A percentile compares a stretch with the other conserved stretches of the same genome.
phyloP scores from a whole-genome alignment of 2,888 invertebrate species.

The Achlya flavicornis region DNA sequence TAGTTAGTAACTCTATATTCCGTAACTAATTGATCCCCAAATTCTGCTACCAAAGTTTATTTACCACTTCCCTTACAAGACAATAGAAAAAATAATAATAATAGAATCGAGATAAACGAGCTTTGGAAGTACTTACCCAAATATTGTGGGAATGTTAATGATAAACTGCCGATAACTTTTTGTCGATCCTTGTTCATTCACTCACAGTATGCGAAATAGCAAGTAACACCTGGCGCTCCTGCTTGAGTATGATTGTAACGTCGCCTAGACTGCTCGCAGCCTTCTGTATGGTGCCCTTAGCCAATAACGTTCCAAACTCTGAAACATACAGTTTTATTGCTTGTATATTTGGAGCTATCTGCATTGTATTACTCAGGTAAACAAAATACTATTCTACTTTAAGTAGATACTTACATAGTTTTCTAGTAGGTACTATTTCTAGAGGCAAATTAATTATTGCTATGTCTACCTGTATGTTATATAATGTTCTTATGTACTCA shows the following conservation, averaged over 20 bases:
- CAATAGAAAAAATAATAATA: no score
- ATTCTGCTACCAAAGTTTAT: no score
- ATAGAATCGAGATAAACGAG: no score
- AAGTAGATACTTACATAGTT: background rate
- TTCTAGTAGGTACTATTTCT: background rate
- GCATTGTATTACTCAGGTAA: slow-evolving; percentile 58
- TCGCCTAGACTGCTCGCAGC: slow-evolving; percentile 56
- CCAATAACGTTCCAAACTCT: slow-evolving; percentile 56
- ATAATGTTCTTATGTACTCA: background rate
- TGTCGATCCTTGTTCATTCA: slow-evolving; percentile 10
- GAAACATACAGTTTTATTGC: slow-evolving; percentile 65
- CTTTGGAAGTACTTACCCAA: slow-evolving; percentile 1
- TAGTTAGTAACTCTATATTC: slow-evolving; percentile 43
- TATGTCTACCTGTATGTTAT: no score
- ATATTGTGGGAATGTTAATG: background rate
- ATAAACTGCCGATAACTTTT: no score
- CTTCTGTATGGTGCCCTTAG: slow-evolving; percentile 60
- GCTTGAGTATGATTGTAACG: slow-evolving; percentile 54
- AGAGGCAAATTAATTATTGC: no score
- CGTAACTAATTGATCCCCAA: background rate
- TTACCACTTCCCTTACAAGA: no score
- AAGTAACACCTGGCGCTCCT: slow-evolving; percentile 70
- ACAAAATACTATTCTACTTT: background rate
- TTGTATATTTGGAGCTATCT: slow-evolving; percentile 47
- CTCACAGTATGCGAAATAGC: slow-evolving; percentile 70